A percentile compares a stretch with the other conserved stretches of the same genome.
Evolutionary conservation across 1,140 invertebrate species (phyloP).

Genomic region (Pseudomyrmex flavicornis): DNA sequence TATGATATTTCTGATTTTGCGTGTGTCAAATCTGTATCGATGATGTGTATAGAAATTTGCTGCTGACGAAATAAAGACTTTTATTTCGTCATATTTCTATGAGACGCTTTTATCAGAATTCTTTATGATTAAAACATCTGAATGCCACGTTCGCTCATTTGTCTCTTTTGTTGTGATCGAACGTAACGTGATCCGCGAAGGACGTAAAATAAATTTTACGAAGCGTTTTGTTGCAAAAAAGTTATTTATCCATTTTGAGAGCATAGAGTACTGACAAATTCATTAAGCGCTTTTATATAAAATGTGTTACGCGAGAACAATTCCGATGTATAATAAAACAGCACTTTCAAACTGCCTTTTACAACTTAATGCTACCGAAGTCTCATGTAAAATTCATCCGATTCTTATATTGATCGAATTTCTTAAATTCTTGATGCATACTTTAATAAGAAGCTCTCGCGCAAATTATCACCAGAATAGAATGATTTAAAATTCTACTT

Average conservation of each 20-base stretch:
- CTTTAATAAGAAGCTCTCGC: slow-evolving; percentile 55
- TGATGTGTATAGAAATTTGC: background rate
- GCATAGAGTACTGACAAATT: slow-evolving; percentile 55
- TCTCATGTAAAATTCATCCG: slow-evolving; percentile 61
- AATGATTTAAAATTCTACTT: slow-evolving; percentile 57
- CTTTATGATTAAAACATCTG: background rate
- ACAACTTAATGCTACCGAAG: slow-evolving; percentile 38
- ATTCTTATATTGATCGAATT: slow-evolving; percentile 55
- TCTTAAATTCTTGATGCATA: slow-evolving; percentile 61
- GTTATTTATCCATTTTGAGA: background rate
- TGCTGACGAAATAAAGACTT: background rate
- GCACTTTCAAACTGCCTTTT: slow-evolving; percentile 38
- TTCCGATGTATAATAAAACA: slow-evolving; percentile 10
- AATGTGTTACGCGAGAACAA: background rate
- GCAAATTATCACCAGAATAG: slow-evolving; percentile 57
- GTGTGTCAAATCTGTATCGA: too few species aligned
- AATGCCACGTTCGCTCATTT: background rate
- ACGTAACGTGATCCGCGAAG: background rate
- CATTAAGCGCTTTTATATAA: slow-evolving; percentile 44
- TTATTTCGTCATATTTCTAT: background rate
- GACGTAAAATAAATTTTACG: slow-evolving; percentile 26
- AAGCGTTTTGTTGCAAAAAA: slow-evolving; percentile 15
- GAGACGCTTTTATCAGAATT: slow-evolving; percentile 1
- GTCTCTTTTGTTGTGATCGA: background rate
- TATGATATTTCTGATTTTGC: too few species aligned